A percentile compares a stretch with the other conserved stretches of the same genome.
phyloP scores from a whole-genome alignment of 1,140 invertebrate genomes.

The Drosophila varians region DNA sequence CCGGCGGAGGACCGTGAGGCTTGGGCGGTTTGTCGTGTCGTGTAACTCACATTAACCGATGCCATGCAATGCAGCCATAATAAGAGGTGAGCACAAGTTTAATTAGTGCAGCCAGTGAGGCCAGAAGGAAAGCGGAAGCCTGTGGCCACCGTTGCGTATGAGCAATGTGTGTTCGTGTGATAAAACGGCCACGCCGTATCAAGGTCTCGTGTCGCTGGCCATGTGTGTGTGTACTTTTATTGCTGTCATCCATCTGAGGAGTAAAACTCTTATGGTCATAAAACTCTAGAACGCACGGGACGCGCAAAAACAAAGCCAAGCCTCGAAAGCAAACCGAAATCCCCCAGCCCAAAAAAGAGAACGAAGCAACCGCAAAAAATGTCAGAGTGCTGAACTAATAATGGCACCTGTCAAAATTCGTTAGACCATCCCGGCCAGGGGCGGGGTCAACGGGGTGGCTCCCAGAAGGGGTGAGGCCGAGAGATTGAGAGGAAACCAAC shows the following conservation, averaged over 20 bases:
- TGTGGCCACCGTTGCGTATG: conserved; percentile 78
- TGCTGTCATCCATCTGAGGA: conserved; percentile 79
- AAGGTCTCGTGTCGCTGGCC: conserved; percentile 48
- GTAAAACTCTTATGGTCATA: conserved; percentile 80
- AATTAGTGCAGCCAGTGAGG: conserved; percentile 78
- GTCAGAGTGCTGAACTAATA: conserved; percentile 81
- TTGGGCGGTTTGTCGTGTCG: conserved; percentile 29
- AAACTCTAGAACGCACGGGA: conserved; percentile 72
- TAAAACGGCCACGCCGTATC: conserved; percentile 68
- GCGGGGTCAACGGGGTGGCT: neutral
- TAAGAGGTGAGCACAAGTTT: conserved; percentile 78
- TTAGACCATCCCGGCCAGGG: conserved; percentile 34
- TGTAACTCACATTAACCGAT: conserved; percentile 79
- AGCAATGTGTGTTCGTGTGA: conserved; percentile 80
- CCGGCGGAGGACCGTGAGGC: too few relatives aligned
- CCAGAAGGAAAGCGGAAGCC: conserved; percentile 55
- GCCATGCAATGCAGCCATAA: conserved; percentile 81
- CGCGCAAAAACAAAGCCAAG: conserved; percentile 60
- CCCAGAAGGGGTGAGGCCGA: neutral
- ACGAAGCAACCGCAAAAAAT: conserved; percentile 44
- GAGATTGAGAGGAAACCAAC: conserved; percentile 41
- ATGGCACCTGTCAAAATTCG: conserved; percentile 83
- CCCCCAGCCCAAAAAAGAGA: conserved; percentile 7
- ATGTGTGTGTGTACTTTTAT: conserved; percentile 63
- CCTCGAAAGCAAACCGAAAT: conserved; percentile 29